phyloP scores from a whole-genome alignment of 2,888 invertebrate species.

The Homarus gammarus region DNA sequence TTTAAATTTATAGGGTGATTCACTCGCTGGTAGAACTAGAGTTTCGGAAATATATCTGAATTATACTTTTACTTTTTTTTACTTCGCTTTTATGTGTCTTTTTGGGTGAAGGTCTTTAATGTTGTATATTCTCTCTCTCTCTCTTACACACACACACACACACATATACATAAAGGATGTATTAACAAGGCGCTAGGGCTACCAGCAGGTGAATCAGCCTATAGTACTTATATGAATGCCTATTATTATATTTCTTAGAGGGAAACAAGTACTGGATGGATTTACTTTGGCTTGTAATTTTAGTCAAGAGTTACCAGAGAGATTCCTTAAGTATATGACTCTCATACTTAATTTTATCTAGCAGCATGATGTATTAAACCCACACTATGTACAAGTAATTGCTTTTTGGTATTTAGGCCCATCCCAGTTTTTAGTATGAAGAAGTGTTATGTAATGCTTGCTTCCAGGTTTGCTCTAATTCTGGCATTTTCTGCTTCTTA shows the following conservation, averaged over 20 bases:
- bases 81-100: too few relatives aligned
- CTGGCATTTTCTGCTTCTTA: background rate
- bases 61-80: too few relatives aligned
- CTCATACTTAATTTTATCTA: background rate
- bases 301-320: background rate
- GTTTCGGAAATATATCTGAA: too few relatives aligned
- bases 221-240: background rate
- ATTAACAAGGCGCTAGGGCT: too few relatives aligned
- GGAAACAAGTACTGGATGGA: background rate
- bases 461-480: background rate
- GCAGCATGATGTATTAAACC: constrained; percentile 7
- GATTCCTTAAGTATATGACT: background rate
- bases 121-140: too few relatives aligned
- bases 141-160: too few relatives aligned
- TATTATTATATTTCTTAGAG: background rate
- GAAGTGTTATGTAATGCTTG: background rate
- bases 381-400: background rate
- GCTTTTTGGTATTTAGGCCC: background rate
- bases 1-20: too few relatives aligned
- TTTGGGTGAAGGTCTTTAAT: too few relatives aligned
- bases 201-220: too few relatives aligned
- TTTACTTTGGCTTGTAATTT: background rate
- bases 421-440: background rate
- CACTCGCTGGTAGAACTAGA: too few relatives aligned
- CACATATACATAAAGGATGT: too few relatives aligned